Evolutionary conservation across 2,113 vertebrate species (phyloP).

Genomic region (Emydocephalus ijimae): DNA sequence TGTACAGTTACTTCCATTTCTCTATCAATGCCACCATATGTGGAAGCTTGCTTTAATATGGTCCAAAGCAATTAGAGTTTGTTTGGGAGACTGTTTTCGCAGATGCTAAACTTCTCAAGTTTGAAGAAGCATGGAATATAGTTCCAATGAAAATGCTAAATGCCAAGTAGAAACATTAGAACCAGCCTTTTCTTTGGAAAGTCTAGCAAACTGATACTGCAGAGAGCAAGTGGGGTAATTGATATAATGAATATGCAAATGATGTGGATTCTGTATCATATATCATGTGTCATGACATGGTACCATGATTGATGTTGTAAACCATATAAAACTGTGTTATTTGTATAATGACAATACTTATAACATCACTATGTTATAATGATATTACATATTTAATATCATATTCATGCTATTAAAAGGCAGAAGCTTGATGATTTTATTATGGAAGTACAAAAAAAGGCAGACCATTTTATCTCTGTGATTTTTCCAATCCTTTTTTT

Average conservation of each 20-base stretch:
- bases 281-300: neutral
- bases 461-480: constrained; percentile 5
- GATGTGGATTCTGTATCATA: neutral
- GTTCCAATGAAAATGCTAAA: neutral
- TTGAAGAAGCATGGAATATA: neutral
- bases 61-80: neutral
- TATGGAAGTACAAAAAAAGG: constrained; percentile 31
- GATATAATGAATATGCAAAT: neutral
- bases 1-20: neutral
- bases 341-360: neutral
- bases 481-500: neutral
- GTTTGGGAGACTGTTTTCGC: neutral
- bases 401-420: constrained; percentile 14
- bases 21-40: neutral
- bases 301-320: neutral
- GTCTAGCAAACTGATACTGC: neutral
- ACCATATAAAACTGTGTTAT: neutral
- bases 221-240: neutral
- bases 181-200: neutral
- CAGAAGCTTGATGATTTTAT: constrained; percentile 26
- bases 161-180: neutral
- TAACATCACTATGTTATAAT: neutral
- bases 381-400: neutral
- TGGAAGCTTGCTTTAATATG: neutral
- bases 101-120: neutral